These are phyloP conservation scores for Drosophila hydei DNA, from an alignment of 1,140 invertebrate species.

Conservation along the genomic window DNA sequence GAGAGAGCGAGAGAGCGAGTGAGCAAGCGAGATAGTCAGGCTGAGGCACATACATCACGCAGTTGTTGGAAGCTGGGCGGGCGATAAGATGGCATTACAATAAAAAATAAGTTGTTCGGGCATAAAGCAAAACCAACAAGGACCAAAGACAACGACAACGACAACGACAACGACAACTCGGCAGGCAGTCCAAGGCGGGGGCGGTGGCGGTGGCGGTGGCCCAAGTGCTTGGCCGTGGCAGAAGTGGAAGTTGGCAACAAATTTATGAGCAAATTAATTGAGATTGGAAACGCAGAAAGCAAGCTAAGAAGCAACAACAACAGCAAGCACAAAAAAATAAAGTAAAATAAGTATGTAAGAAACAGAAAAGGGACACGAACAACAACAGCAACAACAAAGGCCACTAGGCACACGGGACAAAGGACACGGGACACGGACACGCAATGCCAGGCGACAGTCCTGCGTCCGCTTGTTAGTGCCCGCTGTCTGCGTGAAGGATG, in stretches of 20 bases:
- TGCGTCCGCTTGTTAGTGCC: conserved; percentile 45
- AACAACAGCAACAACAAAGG: conserved; percentile 6
- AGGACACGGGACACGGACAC: conserved; percentile 45
- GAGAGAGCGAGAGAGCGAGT: conserved; percentile 14
- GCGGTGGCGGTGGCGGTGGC: background rate
- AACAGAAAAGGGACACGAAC: conserved; percentile 22
- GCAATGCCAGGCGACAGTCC: conserved; percentile 55
- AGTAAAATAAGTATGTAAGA: conserved; percentile 12
- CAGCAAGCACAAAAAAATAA: conserved; percentile 5
- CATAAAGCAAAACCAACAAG: conserved; percentile 74
- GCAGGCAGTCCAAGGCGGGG: conserved; percentile 16
- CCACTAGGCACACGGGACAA: background rate
- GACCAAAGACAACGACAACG: conserved; percentile 49
- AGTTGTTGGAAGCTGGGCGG: conserved; percentile 8
- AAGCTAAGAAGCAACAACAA: conserved; percentile 31
- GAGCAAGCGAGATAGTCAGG: background rate
- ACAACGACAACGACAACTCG: conserved; percentile 51
- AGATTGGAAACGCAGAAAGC: conserved; percentile 77
- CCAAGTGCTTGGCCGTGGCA: background rate
- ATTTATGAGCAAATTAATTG: conserved; percentile 83
- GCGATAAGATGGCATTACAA: conserved; percentile 75
- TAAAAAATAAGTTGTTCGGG: conserved; percentile 65
- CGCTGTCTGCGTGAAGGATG: conserved; percentile 6
- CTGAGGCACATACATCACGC: conserved; percentile 64
- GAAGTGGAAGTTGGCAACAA: conserved; percentile 68